Evolutionary conservation across 2,888 invertebrate species (phyloP), one percentile per base, ranked within the genome.

Genomic region (Mycalesis mineus): DNA sequence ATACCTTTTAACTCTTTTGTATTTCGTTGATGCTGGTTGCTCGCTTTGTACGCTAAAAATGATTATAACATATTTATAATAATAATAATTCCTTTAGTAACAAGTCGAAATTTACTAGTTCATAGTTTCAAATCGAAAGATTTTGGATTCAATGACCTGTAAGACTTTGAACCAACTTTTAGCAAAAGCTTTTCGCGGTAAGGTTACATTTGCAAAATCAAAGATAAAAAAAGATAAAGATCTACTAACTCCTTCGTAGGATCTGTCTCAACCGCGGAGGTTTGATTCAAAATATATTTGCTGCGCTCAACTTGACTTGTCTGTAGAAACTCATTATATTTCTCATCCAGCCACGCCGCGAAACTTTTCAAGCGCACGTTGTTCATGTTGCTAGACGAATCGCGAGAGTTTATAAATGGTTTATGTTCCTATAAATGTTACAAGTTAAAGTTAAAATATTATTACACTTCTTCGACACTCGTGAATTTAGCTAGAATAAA

Each of bases 311-410:
- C 42, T 13, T 59, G 60, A 37, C 61, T 70, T 7, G 77, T 74
- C 14, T 66, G 65, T 6, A 83, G 58, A 44, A 74, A 88, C 65
- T 87, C 75, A 1, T 73, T 67, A 53, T 87, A 88, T 67, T 87
- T 88, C 28, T 63, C 51, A 65, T 88, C 86, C 44, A 88, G 70
- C 88, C 88, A 88, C n/a, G 58, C 58, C 0, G 86, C 84, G 53
- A 88, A 88, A 2, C 70, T 75, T 11, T 64, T 62, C 49, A 74
- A 58, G 7, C 78, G 71, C 0, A 61, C 64, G 14, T 63, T 58
- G 7, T 61, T 55, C 33, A 47, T 39, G 41, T 41, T 50, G 48
- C 36, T 48, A 2, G 52, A 36, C 39, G 57, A 45, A 3, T 53
- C 47, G 55, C 13, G 33, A 15, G 31, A 9, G 13, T 48, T 69